Evolutionary conservation across 2,888 invertebrate species (phyloP).

Genomic region (Escarpia spicata): DNA sequence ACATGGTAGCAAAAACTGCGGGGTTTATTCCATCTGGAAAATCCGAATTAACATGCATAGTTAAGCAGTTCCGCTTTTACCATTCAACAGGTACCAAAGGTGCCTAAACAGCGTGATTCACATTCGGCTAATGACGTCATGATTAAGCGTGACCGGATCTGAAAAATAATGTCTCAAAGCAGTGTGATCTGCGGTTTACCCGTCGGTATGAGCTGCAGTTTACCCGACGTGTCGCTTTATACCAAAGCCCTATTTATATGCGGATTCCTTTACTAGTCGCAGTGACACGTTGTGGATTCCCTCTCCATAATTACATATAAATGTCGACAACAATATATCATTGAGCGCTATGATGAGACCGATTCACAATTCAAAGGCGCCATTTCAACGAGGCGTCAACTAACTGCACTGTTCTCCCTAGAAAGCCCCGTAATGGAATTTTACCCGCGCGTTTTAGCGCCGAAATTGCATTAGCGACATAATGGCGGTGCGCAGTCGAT

Average conservation of each 20-base stretch:
- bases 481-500: neutral
- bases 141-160: neutral
- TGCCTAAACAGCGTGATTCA: neutral
- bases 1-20: neutral
- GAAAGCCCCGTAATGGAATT: conserved; percentile 7
- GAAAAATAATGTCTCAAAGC: neutral
- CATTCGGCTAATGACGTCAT: neutral
- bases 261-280: neutral
- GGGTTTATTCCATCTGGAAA: neutral
- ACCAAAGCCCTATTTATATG: neutral
- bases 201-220: neutral
- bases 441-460: conserved; percentile 3
- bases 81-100: neutral
- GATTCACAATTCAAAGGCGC: conserved; percentile 9
- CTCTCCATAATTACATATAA: neutral
- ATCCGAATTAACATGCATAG: neutral
- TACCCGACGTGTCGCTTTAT: neutral
- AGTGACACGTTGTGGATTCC: neutral
- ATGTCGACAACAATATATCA: neutral
- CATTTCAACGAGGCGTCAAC: neutral
- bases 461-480: conserved; percentile 1
- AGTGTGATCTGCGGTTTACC: no score
- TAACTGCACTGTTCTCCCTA: neutral
- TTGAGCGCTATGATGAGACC: neutral
- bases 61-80: neutral